phyloP scores from a whole-genome alignment of 92 coral and sea anemone genomes.

The Metridium senile region DNA sequence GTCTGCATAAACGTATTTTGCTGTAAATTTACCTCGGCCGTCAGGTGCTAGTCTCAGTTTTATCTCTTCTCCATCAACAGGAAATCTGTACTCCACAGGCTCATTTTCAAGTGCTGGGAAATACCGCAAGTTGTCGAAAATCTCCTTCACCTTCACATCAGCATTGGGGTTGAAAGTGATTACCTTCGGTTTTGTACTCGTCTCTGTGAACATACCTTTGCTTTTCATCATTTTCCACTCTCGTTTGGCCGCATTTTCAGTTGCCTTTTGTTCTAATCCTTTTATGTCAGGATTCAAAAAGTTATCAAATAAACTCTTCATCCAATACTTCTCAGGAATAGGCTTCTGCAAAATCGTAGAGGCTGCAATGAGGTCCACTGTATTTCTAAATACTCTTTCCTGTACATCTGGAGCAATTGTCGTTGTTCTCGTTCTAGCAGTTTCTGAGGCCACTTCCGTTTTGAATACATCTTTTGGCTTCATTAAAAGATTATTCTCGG shows the following conservation, averaged over 20 bases:
- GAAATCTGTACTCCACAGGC: slow-evolving; percentile 31
- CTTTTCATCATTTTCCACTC: neutral
- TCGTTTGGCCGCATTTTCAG: neutral
- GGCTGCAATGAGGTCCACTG: slow-evolving; percentile 27
- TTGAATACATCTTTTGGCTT: neutral
- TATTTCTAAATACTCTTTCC: slow-evolving; percentile 25
- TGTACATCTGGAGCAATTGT: neutral
- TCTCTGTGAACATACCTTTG: neutral
- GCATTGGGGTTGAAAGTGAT: neutral
- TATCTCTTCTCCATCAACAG: slow-evolving; percentile 25
- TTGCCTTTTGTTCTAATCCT: neutral
- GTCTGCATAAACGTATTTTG: slow-evolving; percentile 1
- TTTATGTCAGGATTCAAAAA: neutral
- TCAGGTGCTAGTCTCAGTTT: slow-evolving; percentile 28
- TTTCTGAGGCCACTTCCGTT: neutral
- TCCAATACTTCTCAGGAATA: neutral
- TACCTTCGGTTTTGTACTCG: neutral
- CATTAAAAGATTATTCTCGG: neutral
- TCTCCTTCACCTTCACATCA: slow-evolving; percentile 19
- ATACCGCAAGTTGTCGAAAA: slow-evolving; percentile 28
- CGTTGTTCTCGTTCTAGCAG: too few species aligned
- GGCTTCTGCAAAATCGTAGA: slow-evolving; percentile 4
- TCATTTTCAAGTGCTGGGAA: slow-evolving; percentile 40
- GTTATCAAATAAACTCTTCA: neutral
- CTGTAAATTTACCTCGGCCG: slow-evolving; percentile 17